A percentile compares a stretch with the other conserved stretches of the same genome.
phyloP scores from a whole-genome alignment of 92 coral and sea anemone species.

The Meandrina meandrites region DNA sequence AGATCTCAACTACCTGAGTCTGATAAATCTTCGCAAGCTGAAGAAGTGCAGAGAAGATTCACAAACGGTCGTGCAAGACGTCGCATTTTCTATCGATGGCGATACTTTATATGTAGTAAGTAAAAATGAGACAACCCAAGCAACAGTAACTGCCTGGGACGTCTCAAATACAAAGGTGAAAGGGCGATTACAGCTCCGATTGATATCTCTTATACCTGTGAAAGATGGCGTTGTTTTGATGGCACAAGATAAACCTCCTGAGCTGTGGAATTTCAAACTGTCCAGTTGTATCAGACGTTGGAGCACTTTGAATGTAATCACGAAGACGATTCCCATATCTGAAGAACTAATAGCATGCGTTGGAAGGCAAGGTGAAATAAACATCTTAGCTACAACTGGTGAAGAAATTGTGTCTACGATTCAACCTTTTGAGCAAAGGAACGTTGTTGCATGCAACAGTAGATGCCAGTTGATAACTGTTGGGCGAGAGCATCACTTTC shows the following conservation, averaged over 20 bases:
- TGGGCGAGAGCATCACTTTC: not conserved
- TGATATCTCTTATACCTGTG: not conserved
- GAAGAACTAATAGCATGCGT: constrained; percentile 29
- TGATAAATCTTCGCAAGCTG: not conserved
- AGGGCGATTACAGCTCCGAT: not conserved
- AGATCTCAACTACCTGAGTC: constrained; percentile 13
- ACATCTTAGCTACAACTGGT: not conserved
- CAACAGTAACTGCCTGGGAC: constrained; percentile 11
- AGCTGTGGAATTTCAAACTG: constrained; percentile 37
- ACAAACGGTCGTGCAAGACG: not conserved
- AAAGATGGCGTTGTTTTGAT: constrained; percentile 24
- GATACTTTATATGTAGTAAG: not conserved
- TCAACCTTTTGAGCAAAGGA: not conserved
- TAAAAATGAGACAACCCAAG: not conserved
- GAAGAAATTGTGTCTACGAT: not conserved
- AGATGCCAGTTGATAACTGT: not conserved
- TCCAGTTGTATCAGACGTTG: not conserved
- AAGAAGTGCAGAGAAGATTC: not conserved
- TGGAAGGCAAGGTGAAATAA: not conserved
- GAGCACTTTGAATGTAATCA: constrained; percentile 1
- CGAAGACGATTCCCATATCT: constrained; percentile 13
- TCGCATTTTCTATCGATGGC: constrained; percentile 13
- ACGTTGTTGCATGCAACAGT: constrained; percentile 15
- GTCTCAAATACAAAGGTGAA: not conserved
- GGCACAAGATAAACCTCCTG: constrained; percentile 2